Base-by-base conservation (phyloP, 2,888 invertebrate species). In the Dioctria rufipes region DNA sequence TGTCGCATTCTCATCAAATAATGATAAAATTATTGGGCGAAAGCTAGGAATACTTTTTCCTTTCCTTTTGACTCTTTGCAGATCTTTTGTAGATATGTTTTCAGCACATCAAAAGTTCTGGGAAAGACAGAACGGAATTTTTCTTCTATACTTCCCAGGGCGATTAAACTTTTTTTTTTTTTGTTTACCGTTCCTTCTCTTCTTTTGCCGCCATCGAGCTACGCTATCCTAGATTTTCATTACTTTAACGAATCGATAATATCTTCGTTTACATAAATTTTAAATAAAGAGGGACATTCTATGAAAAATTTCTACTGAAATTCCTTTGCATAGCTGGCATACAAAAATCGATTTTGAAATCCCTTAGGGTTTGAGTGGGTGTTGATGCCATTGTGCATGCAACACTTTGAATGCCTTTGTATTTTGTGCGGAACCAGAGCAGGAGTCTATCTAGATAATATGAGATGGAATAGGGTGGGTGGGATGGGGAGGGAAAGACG, bases 181-280 rank as follows among this genome's bases (percentile, higher is more conserved):
- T 46, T 5, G 5, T 8, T 5, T 46, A 8, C 46, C 2, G 46
- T 46, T 11, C 54, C 54, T 8, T n/a, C n/a, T n/a, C 54, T n/a
- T 4, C n/a, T 4, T 54, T 2, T 46, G 6, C 49, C 5, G 6
- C 49, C 25, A 25, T 25, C 54, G 54, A 54, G 6, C 11, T 11
- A 3, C 43, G 65, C 25, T 37, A 71, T 9, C 6, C 13, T 60
- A 49, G 60, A 39, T 60, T 42, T 75, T 75, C 73, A 75, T 75
- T 75, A 75, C 73, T 60, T 60, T 75, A 43, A 60, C 60, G 13
- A 75, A 75, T 75, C 75, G 75, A 75, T 75, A 75, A 43, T 46
- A 60, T 75, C 46, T 75, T 58, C 43, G 40, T 75, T 75, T 75
- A 61, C 61, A 61, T 75, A 43, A 61, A 75, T 75, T 75, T 61